Evolutionary conservation across 1,140 invertebrate species (phyloP).

Genomic region (Triops longicaudatus): DNA sequence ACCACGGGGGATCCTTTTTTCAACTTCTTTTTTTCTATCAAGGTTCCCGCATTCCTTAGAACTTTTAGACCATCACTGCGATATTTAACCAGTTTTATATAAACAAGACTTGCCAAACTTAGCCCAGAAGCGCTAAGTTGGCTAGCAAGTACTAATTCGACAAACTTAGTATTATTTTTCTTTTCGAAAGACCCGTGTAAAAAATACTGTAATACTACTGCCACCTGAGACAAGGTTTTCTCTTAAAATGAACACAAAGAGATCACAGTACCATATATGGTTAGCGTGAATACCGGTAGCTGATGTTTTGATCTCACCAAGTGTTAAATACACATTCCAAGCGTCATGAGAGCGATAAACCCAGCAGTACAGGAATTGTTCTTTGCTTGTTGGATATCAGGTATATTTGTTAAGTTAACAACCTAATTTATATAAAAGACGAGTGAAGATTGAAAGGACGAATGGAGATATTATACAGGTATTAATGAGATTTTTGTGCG

Average conservation of each 20-base stretch:
- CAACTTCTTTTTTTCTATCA: background rate
- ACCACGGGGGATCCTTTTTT: background rate
- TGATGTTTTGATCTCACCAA: background rate
- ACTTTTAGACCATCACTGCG: constrained; percentile 1
- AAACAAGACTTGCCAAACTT: background rate
- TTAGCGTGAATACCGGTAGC: background rate
- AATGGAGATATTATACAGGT: constrained; percentile 1
- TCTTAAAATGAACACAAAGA: background rate
- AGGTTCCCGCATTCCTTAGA: background rate
- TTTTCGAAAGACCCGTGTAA: no score
- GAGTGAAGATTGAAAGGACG: background rate
- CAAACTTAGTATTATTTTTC: background rate
- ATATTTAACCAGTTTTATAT: background rate
- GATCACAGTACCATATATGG: background rate
- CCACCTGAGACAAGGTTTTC: background rate
- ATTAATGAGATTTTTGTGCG: background rate
- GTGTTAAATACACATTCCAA: background rate
- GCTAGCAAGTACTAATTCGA: background rate
- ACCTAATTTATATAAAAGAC: background rate
- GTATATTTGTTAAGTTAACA: background rate
- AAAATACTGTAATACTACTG: no score
- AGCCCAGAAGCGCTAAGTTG: background rate
- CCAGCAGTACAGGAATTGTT: no score
- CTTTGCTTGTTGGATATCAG: background rate
- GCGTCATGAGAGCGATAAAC: background rate